These are phyloP conservation scores for Cheilosia variabilis DNA, from an alignment of 2,888 invertebrate species.

Conservation along the genomic window DNA sequence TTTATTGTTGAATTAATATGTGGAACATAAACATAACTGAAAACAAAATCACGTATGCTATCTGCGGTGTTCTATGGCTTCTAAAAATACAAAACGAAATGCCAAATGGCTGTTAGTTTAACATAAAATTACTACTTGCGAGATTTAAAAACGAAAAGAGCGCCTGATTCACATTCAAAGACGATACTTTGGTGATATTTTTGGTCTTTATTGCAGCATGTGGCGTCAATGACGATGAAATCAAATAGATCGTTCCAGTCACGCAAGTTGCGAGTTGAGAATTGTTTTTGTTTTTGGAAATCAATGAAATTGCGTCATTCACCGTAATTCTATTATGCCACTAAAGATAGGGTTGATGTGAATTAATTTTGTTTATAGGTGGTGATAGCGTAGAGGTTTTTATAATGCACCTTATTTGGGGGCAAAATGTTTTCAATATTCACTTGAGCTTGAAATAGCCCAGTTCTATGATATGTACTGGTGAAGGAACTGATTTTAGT, in stretches of 20 bases:
- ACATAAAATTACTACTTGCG: not conserved
- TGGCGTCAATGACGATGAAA: not conserved
- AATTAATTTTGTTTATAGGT: too few relatives aligned
- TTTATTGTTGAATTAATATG: conserved; percentile 26
- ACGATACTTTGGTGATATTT: conserved; percentile 5
- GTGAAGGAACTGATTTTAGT: too few relatives aligned
- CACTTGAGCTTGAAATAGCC: too few relatives aligned
- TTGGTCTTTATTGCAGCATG: not conserved
- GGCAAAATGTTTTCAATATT: too few relatives aligned
- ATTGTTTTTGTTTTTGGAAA: not conserved
- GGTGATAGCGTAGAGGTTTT: too few relatives aligned
- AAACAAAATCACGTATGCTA: conserved; percentile 16
- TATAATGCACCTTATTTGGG: too few relatives aligned
- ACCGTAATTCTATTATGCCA: too few relatives aligned
- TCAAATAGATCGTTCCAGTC: not conserved
- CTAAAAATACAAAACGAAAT: not conserved
- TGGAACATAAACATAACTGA: conserved; percentile 18
- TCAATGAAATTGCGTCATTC: conserved; percentile 2
- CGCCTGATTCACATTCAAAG: not conserved
- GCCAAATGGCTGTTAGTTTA: not conserved
- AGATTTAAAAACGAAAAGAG: not conserved
- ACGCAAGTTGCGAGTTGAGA: not conserved
- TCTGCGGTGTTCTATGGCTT: conserved; percentile 4
- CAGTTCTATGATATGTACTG: too few relatives aligned
- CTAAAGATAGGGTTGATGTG: too few relatives aligned